Evolutionary conservation across 1,140 invertebrate species (phyloP).

Genomic region (Drosophila ogumai): DNA sequence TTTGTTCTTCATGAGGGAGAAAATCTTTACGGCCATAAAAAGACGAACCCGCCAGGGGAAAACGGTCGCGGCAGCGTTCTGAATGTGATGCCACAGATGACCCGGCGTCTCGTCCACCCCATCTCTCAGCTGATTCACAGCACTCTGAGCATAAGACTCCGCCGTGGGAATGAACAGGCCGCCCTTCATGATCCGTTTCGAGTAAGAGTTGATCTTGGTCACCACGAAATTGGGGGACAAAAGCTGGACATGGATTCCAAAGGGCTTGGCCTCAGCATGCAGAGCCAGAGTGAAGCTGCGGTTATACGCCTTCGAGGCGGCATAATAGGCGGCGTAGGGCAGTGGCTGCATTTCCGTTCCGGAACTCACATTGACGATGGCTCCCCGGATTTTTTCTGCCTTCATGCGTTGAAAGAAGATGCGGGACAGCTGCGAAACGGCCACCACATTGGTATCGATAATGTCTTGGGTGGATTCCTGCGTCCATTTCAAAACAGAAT

Average conservation of each 20-base stretch:
- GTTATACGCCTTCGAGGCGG: slow-evolving; percentile 90
- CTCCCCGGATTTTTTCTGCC: slow-evolving; percentile 90
- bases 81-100: slow-evolving; percentile 93
- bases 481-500: slow-evolving; percentile 90
- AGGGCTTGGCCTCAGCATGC: slow-evolving; percentile 90
- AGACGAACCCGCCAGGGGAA: slow-evolving; percentile 53
- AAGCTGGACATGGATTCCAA: slow-evolving; percentile 93
- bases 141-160: slow-evolving; percentile 90
- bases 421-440: slow-evolving; percentile 93
- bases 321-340: slow-evolving; percentile 95
- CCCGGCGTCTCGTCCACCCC: slow-evolving; percentile 92
- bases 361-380: slow-evolving; percentile 95
- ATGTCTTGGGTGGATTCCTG: slow-evolving; percentile 91
- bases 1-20: slow-evolving; percentile 5
- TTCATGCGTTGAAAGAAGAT: slow-evolving; percentile 92
- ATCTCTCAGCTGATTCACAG: slow-evolving; percentile 91
- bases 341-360: slow-evolving; percentile 93
- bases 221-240: slow-evolving; percentile 94
- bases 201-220: slow-evolving; percentile 95
- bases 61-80: slow-evolving; percentile 25
- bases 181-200: slow-evolving; percentile 89
- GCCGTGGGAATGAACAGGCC: slow-evolving; percentile 92
- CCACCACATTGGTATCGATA: slow-evolving; percentile 93
- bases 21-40: slow-evolving; percentile 11
- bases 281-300: slow-evolving; percentile 86